These are phyloP conservation scores for Cricetomys ansorgei DNA, from an alignment of 2,113 vertebrate species.

Conservation along the genomic window DNA sequence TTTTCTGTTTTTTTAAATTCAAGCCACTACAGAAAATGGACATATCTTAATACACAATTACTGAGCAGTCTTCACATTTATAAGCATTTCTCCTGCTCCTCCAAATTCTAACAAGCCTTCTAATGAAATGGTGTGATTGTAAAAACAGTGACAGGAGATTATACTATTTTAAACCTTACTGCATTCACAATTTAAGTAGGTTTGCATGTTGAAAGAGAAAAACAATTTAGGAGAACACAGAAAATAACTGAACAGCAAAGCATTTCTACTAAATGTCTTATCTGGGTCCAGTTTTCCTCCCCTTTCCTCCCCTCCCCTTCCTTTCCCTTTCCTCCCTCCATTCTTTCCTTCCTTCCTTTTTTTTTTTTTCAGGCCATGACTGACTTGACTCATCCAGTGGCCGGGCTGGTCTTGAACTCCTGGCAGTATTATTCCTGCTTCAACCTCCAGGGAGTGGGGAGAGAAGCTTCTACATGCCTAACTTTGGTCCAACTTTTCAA, in stretches of 20 bases:
- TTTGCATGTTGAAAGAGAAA: slow-evolving; percentile 43
- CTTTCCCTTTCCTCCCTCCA: not conserved
- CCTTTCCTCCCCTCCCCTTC: no score
- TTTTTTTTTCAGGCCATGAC: not conserved
- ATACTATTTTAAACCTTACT: slow-evolving; percentile 11
- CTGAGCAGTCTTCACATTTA: slow-evolving; percentile 42
- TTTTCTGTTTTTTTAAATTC: slow-evolving; percentile 57
- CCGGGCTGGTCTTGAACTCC: not conserved
- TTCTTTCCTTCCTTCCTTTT: no score
- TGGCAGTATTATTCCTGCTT: not conserved
- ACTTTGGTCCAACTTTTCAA: slow-evolving; percentile 20
- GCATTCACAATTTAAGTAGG: slow-evolving; percentile 40
- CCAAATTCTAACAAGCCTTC: slow-evolving; percentile 4
- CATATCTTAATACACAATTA: not conserved
- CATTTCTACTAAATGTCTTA: slow-evolving; percentile 3
- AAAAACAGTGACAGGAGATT: not conserved
- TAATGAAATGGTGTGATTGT: not conserved
- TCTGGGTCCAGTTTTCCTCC: slow-evolving; percentile 4
- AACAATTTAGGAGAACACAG: slow-evolving; percentile 52
- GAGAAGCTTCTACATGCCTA: not conserved
- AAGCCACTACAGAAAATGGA: slow-evolving; percentile 36
- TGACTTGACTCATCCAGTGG: not conserved
- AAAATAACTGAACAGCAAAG: slow-evolving; percentile 29
- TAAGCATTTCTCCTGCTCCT: not conserved
- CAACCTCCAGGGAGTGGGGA: not conserved